Evolutionary conservation across 2,888 invertebrate genomes (phyloP).

Genomic region (Chrysolina oricalcia): DNA sequence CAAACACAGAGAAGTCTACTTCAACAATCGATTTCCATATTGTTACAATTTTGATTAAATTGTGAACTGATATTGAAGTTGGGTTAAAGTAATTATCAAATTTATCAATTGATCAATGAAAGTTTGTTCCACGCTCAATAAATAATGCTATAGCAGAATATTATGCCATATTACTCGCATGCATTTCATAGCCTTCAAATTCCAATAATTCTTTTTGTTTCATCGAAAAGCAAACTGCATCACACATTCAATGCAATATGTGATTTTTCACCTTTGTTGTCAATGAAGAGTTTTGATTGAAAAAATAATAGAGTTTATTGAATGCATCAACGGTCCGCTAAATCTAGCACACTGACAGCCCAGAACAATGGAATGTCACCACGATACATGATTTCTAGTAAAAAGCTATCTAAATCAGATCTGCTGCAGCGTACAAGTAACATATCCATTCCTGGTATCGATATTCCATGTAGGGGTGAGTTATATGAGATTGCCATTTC

Average conservation of each 20-base stretch:
- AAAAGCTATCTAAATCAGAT: constrained; percentile 45
- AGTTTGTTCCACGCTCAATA: too few species aligned
- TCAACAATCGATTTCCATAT: too few species aligned
- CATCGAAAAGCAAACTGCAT: not conserved
- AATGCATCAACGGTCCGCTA: constrained; percentile 27
- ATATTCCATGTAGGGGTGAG: constrained; percentile 9
- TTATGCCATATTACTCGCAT: not conserved
- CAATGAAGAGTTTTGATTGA: constrained; percentile 15
- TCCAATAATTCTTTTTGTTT: constrained; percentile 1
- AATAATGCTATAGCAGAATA: too few species aligned
- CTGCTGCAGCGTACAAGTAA: constrained; percentile 37
- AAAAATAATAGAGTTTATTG: constrained; percentile 32
- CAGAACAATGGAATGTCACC: constrained; percentile 19
- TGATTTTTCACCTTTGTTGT: constrained; percentile 14
- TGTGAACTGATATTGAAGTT: too few species aligned
- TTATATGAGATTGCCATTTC: not conserved
- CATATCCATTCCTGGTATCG: constrained; percentile 25
- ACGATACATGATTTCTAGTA: constrained; percentile 18
- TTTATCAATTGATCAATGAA: too few species aligned
- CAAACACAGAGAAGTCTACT: too few species aligned
- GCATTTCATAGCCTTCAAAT: not conserved
- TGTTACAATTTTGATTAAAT: too few species aligned
- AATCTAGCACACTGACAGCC: constrained; percentile 30
- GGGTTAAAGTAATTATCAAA: too few species aligned
- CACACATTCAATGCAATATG: not conserved